A percentile compares a stretch with the other conserved stretches of the same genome.
phyloP scores from a whole-genome alignment of 1,140 invertebrate species.

The Bilobella aurantiaca region DNA sequence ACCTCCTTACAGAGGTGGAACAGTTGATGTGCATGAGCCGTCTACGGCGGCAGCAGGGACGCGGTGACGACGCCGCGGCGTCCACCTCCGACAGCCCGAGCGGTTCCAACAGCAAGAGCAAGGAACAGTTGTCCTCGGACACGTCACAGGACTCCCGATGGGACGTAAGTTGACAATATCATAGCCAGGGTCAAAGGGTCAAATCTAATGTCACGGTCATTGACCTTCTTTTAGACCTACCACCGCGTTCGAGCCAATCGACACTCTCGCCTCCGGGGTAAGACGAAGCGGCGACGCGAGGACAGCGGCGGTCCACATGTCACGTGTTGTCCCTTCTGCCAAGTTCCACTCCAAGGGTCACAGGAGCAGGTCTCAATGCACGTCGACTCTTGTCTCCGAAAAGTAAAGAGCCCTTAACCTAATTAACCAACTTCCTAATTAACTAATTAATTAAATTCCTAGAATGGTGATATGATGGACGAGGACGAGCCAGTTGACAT shows the following conservation, averaged over 20 bases:
- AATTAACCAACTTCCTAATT: too few species aligned
- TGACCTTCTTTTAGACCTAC: constrained; percentile 52
- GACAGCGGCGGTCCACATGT: constrained; percentile 42
- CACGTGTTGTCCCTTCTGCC: constrained; percentile 67
- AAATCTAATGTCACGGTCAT: neutral
- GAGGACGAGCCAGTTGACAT: constrained; percentile 59
- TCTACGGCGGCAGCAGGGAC: constrained; percentile 42
- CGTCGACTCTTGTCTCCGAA: constrained; percentile 60
- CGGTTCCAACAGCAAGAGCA: constrained; percentile 42
- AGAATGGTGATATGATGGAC: constrained; percentile 42
- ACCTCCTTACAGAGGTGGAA: constrained; percentile 64
- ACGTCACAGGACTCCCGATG: constrained; percentile 60
- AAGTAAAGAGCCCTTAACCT: constrained; percentile 40
- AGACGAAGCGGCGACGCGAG: constrained; percentile 58
- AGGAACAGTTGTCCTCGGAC: constrained; percentile 43
- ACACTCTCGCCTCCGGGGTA: constrained; percentile 55
- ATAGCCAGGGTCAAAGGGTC: neutral
- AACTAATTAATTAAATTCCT: neutral
- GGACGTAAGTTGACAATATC: constrained; percentile 47
- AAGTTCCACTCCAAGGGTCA: constrained; percentile 47
- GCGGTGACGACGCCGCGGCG: constrained; percentile 34
- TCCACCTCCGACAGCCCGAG: constrained; percentile 42
- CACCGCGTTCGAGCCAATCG: constrained; percentile 69
- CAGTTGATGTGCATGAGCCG: constrained; percentile 55
- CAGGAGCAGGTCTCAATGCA: constrained; percentile 64